phyloP scores from a whole-genome alignment of 2,113 vertebrate genomes.

The Eulacestoma nigropectus region DNA sequence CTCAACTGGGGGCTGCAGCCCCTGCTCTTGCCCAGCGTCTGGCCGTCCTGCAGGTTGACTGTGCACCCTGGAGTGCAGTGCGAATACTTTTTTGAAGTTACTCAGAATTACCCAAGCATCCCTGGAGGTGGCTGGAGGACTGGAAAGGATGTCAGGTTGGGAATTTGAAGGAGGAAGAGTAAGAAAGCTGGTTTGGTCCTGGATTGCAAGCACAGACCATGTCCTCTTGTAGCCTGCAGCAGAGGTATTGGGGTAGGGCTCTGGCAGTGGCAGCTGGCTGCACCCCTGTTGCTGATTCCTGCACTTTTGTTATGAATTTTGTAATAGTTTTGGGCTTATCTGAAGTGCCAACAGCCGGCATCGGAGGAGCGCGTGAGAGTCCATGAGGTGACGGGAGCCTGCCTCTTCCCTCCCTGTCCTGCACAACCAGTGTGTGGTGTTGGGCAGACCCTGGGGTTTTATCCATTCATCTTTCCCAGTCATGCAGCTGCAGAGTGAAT shows the following conservation, averaged over 20 bases:
- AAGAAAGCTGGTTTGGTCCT: neutral
- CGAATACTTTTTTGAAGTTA: neutral
- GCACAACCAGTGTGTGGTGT: fast-evolving
- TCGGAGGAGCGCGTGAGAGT: neutral
- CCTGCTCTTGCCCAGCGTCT: neutral
- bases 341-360: neutral
- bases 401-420: neutral
- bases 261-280: neutral
- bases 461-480: fast-evolving
- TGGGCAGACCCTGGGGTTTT: neutral
- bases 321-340: neutral
- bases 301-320: conserved; percentile 10
- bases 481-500: neutral
- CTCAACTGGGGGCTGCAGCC: fast-evolving
- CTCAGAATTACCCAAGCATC: fast-evolving
- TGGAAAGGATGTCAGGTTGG: neutral
- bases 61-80: fast-evolving
- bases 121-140: neutral
- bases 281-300: conserved; percentile 14
- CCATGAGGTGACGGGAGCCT: neutral
- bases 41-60: fast-evolving
- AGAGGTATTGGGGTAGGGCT: neutral
- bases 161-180: neutral
- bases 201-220: fast-evolving
- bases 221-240: neutral